phyloP scores from a whole-genome alignment of 2,888 invertebrate genomes.

The Pandemis heparana region DNA sequence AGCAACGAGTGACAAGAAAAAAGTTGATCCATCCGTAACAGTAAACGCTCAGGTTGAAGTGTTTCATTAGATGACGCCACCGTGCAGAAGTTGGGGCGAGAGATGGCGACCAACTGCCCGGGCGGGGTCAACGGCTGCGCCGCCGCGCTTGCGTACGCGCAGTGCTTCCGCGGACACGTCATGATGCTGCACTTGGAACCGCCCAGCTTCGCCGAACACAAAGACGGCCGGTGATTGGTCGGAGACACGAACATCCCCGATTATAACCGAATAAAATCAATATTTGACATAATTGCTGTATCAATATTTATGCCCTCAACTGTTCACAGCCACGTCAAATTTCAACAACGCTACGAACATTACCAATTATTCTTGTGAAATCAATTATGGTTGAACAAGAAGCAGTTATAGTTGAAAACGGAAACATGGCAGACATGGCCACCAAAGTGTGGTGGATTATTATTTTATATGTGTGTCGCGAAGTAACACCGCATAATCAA shows the following conservation, averaged over 20 bases:
- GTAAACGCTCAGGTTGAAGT: neutral
- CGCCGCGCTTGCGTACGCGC: neutral
- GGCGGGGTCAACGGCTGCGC: neutral
- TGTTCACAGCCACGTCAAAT: neutral
- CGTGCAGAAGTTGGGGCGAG: neutral
- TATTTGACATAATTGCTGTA: no score
- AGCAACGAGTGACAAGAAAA: no score
- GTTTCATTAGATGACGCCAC: neutral
- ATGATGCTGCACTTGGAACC: neutral
- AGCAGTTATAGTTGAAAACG: neutral
- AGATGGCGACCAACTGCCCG: neutral
- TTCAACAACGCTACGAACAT: neutral
- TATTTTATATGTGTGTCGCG: neutral
- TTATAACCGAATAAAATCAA: no score
- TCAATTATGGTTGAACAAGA: neutral
- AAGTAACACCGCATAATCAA: neutral
- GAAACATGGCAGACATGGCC: neutral
- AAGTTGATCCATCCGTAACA: no score
- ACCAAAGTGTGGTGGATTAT: neutral
- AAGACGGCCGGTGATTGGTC: no score
- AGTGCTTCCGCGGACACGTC: neutral
- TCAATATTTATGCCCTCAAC: no score
- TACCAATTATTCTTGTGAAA: neutral
- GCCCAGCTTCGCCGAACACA: neutral
- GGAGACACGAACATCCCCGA: no score